Evolutionary conservation across 2,113 vertebrate genomes (phyloP).

Genomic region (Eublepharis macularius): DNA sequence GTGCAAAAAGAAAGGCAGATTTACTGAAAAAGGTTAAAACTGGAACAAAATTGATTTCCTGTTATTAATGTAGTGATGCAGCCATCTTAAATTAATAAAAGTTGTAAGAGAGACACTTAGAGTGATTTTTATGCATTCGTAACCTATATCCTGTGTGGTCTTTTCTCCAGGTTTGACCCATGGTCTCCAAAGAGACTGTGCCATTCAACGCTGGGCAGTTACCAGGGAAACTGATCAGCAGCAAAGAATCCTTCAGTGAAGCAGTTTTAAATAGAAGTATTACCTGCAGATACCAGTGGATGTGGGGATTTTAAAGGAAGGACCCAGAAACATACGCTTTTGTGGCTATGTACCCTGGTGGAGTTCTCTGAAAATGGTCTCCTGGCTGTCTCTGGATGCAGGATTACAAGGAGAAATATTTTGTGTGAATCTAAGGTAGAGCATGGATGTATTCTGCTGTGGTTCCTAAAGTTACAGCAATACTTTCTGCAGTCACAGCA

Average conservation of each 20-base stretch:
- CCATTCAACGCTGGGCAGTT: not conserved
- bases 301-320: not conserved
- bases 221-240: not conserved
- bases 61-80: not conserved
- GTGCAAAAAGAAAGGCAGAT: not conserved
- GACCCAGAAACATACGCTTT: not conserved
- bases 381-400: not conserved
- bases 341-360: not conserved
- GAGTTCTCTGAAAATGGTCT: not conserved
- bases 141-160: not conserved
- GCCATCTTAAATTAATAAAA: not conserved
- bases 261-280: not conserved
- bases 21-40: not conserved
- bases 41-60: not conserved
- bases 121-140: not conserved
- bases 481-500: not conserved
- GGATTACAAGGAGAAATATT: not conserved
- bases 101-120: not conserved
- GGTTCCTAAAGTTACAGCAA: not conserved
- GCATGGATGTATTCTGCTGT: not conserved
- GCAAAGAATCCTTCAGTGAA: not conserved
- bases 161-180: not conserved
- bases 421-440: not conserved
- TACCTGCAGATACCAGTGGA: not conserved
- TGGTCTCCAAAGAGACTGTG: not conserved